These are phyloP conservation scores for Styela clava DNA, from an alignment of 23 tunicate species.

Conservation along the genomic window DNA sequence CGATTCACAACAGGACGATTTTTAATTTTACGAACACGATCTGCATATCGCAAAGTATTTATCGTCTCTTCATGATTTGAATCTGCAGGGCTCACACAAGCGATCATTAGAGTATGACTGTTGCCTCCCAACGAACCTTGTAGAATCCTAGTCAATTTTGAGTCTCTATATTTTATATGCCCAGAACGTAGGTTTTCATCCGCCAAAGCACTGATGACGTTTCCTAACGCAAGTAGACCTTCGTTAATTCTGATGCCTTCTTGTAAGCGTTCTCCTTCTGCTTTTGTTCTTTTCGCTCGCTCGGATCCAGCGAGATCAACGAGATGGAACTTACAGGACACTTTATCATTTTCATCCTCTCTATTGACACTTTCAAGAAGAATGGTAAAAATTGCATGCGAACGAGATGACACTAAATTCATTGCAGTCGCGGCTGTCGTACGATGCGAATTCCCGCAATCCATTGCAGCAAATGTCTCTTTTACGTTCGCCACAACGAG, in stretches of 20 bases:
- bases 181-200: constrained; percentile 54
- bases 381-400: constrained; percentile 94
- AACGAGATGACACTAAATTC: constrained; percentile 89
- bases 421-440: constrained; percentile 86
- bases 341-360: constrained; percentile 49
- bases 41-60: constrained; percentile 91
- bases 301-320: constrained; percentile 98
- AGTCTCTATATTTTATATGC: constrained; percentile 87
- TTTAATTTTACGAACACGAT: constrained; percentile 87
- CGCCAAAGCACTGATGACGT: constrained; percentile 88
- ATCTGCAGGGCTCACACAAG: constrained; percentile 83
- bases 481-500: constrained; percentile 39
- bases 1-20: constrained; percentile 89
- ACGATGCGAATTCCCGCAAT: constrained; percentile 61
- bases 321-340: constrained; percentile 65
- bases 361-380: constrained; percentile 35
- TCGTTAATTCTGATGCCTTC: constrained; percentile 92
- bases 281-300: constrained; percentile 85
- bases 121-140: constrained; percentile 98
- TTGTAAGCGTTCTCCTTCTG: constrained; percentile 87
- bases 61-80: constrained; percentile 73
- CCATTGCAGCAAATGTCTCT: constrained; percentile 63
- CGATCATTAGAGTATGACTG: constrained; percentile 86
- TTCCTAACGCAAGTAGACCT: constrained; percentile 86
- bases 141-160: constrained; percentile 82